Conservation (phyloP, 2,888 invertebrate genomes). For the Mythimna lalbum region DNA sequence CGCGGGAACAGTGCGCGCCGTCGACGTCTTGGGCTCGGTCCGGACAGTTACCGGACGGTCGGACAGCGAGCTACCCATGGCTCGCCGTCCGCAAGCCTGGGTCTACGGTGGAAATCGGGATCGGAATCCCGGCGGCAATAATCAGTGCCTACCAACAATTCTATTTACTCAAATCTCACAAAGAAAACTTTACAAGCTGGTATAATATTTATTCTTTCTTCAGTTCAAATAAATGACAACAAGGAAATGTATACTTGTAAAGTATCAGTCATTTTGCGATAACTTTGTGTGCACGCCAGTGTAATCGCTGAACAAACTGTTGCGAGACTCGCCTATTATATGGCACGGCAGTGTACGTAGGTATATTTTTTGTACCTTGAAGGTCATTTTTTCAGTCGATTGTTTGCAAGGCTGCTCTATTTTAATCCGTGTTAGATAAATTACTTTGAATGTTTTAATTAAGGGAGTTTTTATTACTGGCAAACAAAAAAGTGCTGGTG, state of each 20-base stretch:
- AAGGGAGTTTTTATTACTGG: constrained; percentile 30
- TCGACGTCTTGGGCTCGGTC: too few relatives aligned
- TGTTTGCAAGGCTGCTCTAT: constrained; percentile 47
- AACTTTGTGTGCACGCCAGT: constrained; percentile 47
- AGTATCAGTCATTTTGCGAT: constrained; percentile 50
- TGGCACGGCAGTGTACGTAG: constrained; percentile 42
- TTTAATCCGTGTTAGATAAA: constrained; percentile 55
- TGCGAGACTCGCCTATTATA: constrained; percentile 55
- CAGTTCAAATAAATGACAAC: constrained; percentile 38
- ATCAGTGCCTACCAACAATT: constrained; percentile 17
- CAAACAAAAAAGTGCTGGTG: constrained; percentile 10
- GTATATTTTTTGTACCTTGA: constrained; percentile 44
- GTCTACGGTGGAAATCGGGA: too few relatives aligned
- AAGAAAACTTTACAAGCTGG: constrained; percentile 20
- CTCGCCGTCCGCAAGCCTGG: too few relatives aligned
- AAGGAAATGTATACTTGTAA: constrained; percentile 45
- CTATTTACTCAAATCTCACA: constrained; percentile 16
- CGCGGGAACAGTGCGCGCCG: too few relatives aligned
- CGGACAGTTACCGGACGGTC: too few relatives aligned
- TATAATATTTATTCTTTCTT: constrained; percentile 47
- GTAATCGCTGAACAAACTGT: constrained; percentile 54
- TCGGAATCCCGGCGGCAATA: too few relatives aligned
- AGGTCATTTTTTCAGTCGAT: constrained; percentile 54
- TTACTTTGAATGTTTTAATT: constrained; percentile 43
- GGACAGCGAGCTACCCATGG: too few relatives aligned